Conservation (phyloP, 2,888 invertebrate genomes). For the Drosophila putrida region DNA sequence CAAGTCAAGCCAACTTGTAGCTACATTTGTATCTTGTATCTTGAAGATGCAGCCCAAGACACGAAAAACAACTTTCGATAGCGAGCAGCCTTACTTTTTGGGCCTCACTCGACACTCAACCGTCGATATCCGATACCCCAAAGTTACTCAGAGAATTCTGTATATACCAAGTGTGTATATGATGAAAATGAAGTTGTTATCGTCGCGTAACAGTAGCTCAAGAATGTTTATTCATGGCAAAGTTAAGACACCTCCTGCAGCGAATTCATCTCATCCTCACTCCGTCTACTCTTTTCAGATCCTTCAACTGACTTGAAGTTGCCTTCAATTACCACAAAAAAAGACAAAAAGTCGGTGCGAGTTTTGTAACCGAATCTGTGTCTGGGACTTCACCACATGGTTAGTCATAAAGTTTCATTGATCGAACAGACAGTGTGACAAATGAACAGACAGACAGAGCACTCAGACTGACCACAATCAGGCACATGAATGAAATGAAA, state of each 20-base stretch:
- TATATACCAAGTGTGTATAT: background rate
- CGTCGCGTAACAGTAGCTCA: slow-evolving; percentile 71
- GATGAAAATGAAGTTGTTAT: slow-evolving; percentile 63
- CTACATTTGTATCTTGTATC: slow-evolving; percentile 53
- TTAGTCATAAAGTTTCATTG: slow-evolving; percentile 62
- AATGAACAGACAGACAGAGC: slow-evolving; percentile 10
- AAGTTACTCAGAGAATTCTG: slow-evolving; percentile 1
- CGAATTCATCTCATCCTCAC: slow-evolving; percentile 23
- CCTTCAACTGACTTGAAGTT: slow-evolving; percentile 9
- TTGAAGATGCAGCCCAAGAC: slow-evolving; percentile 46
- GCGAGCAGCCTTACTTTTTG: slow-evolving; percentile 33
- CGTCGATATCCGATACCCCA: slow-evolving; percentile 43
- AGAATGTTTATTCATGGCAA: slow-evolving; percentile 56
- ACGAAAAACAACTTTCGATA: slow-evolving; percentile 74
- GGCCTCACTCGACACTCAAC: slow-evolving; percentile 31
- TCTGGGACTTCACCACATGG: slow-evolving; percentile 32
- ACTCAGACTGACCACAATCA: slow-evolving; percentile 42
- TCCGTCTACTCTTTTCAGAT: background rate
- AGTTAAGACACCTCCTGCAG: slow-evolving; percentile 59
- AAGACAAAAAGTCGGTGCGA: slow-evolving; percentile 26
- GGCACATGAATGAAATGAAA: slow-evolving; percentile 50
- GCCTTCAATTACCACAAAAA: slow-evolving; percentile 69
- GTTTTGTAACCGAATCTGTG: slow-evolving; percentile 69
- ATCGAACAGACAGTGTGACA: slow-evolving; percentile 50
- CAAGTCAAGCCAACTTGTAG: slow-evolving; percentile 52